Evolutionary conservation across 2,888 invertebrate genomes (phyloP).

Genomic region (Spialia ferax): DNA sequence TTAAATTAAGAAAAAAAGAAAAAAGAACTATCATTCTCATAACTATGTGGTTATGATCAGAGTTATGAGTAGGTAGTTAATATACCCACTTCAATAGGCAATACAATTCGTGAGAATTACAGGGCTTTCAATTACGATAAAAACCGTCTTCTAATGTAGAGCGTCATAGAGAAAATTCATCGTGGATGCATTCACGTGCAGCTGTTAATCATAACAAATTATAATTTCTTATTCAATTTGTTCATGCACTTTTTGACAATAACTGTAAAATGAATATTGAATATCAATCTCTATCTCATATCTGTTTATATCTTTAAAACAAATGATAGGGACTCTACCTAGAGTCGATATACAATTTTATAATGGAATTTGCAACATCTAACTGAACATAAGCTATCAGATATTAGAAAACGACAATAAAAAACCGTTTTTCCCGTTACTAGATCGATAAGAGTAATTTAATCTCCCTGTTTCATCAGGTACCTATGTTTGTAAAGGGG

Average conservation of each 20-base stretch:
- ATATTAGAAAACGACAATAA: background rate
- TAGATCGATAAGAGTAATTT: background rate
- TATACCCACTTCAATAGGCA: slow-evolving; percentile 20
- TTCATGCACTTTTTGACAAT: too few species aligned
- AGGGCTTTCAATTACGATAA: slow-evolving; percentile 27
- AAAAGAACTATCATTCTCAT: too few species aligned
- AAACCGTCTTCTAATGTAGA: slow-evolving; percentile 15
- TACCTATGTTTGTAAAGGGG: background rate
- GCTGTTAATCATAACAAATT: background rate
- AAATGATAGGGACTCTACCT: too few species aligned
- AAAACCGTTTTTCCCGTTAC: background rate
- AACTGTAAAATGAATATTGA: too few species aligned
- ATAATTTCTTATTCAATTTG: too few species aligned
- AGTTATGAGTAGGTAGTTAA: slow-evolving; percentile 15
- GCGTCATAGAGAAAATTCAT: background rate
- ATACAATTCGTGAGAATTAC: slow-evolving; percentile 30
- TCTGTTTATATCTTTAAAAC: too few species aligned
- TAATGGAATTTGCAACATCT: too few species aligned
- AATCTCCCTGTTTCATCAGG: slow-evolving; percentile 3
- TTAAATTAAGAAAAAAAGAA: too few species aligned
- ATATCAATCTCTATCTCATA: too few species aligned
- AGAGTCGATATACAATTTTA: background rate
- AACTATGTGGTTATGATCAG: background rate
- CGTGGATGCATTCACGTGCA: background rate
- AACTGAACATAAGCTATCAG: background rate